Evolutionary conservation across 2,113 vertebrate species (phyloP), one percentile per base, ranked within the genome.

Genomic region (Cyprinodon variegatus): DNA sequence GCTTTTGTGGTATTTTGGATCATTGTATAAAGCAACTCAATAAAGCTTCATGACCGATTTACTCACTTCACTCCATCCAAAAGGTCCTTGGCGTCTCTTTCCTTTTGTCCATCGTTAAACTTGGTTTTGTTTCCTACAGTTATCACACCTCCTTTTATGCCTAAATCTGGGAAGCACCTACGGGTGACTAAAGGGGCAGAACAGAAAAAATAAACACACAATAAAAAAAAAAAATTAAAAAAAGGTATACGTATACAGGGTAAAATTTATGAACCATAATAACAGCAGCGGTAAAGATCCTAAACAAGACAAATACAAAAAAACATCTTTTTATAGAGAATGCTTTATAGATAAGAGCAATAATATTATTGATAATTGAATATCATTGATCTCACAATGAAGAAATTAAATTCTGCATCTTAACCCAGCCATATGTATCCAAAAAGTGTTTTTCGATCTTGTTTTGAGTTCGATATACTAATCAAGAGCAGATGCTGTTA

Each of bases 21-120:
- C 11, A 13, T n/a, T n/a, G n/a, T n/a, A n/a, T 3, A 50, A 50
- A 50, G 29, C 4, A 12, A 29, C n/a, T 5, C 53, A 22, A 22
- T 59, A 59, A n/a, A 37, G 29, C 11, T 3, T 71, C 2, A 39
- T 45, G 20, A 37, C 46, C 2, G 20, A 41, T 40, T 10, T 6
- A 90, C 96, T 96, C 83, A 98, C 97, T 94, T 97, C 73, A 97
- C 96, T 4, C 96, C 97, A 7, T 96, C 96, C 65, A 98, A 37
- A 39, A 99, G 94, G 1, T 98, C 96, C 0, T 96, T 95, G 71
- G 96, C 94, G 0, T 97, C 94, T 74, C 93, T 87, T 0, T 0
- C 65, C 1, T 94, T 94, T 0, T 0, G n/a, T 10, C 91, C 96
- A 0, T 97, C 95, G 0, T 94, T 86, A 40, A 96, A 98, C 0